Evolutionary conservation across 2,888 invertebrate genomes (phyloP).

Genomic region (Spisula subtruncata): DNA sequence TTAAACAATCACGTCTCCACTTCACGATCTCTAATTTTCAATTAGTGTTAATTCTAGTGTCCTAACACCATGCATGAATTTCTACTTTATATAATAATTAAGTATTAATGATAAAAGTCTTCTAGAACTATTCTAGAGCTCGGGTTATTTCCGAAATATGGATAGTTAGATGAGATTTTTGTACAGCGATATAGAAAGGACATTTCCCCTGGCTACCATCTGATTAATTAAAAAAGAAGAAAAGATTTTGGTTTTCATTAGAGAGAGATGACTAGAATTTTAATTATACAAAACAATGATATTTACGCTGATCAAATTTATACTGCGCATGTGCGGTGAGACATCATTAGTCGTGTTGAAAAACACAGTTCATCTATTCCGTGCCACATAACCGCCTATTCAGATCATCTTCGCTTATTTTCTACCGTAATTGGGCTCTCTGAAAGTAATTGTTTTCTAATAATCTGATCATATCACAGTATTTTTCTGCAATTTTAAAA

Average conservation of each 20-base stretch:
- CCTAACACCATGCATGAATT: background rate
- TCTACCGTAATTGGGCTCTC: constrained; percentile 55
- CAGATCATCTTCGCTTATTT: constrained; percentile 28
- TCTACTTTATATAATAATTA: too few species aligned
- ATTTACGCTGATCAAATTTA: constrained; percentile 5
- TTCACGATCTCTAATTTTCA: too few species aligned
- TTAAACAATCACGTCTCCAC: background rate
- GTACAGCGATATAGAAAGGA: background rate
- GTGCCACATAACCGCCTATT: constrained; percentile 17
- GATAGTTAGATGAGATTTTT: background rate
- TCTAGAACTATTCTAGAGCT: too few species aligned
- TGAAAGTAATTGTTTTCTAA: constrained; percentile 55
- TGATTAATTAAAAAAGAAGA: constrained; percentile 3
- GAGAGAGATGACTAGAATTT: constrained; percentile 21
- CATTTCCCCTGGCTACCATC: constrained; percentile 5
- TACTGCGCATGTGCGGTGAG: background rate
- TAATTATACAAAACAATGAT: constrained; percentile 18
- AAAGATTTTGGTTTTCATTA: constrained; percentile 9
- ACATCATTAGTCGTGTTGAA: background rate
- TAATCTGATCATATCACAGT: constrained; percentile 22
- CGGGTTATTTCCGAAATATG: background rate
- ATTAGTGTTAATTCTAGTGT: background rate
- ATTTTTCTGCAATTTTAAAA: constrained; percentile 14
- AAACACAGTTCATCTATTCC: constrained; percentile 13
- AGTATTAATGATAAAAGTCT: too few species aligned